A percentile compares a stretch with the other conserved stretches of the same genome.
Conservation (phyloP, 2,888 invertebrate genomes). For the Sacculina carcini region DNA sequence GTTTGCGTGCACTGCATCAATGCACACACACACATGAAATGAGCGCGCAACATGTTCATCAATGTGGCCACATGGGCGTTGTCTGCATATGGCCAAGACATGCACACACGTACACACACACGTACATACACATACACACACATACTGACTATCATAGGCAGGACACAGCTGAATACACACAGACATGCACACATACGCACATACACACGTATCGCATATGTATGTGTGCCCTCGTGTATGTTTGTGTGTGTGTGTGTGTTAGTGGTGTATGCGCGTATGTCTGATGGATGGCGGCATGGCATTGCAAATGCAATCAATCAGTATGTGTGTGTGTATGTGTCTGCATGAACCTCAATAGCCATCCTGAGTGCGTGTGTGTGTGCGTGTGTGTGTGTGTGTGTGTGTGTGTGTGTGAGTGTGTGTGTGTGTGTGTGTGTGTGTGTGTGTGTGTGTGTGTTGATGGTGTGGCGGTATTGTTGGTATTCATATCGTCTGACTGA, state of each 20-base stretch:
- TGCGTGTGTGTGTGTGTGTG: not conserved
- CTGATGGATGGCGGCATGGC: no score
- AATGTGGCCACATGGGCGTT: no score
- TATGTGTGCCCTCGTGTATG: not conserved
- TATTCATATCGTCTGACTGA: no score
- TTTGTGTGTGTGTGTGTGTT: no score
- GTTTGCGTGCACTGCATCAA: not conserved
- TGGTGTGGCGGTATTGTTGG: no score
- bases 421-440: not conserved
- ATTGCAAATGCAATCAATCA: no score
- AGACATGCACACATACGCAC: not conserved
- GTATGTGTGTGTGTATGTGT: not conserved
- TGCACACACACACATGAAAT: not conserved
- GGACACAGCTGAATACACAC: not conserved
- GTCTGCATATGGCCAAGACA: no score
- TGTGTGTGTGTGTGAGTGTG: not conserved
- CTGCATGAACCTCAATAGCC: not conserved
- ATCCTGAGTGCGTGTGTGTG: not conserved
- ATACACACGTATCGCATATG: not conserved
- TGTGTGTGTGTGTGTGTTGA: no score
- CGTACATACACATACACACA: not conserved
- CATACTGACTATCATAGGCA: not conserved
- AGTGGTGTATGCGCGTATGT: no score
- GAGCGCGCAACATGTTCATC: no score
- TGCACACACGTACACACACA: not conserved